Base-by-base conservation (phyloP, 1,140 invertebrate species). In the Andricus grossulariae region DNA sequence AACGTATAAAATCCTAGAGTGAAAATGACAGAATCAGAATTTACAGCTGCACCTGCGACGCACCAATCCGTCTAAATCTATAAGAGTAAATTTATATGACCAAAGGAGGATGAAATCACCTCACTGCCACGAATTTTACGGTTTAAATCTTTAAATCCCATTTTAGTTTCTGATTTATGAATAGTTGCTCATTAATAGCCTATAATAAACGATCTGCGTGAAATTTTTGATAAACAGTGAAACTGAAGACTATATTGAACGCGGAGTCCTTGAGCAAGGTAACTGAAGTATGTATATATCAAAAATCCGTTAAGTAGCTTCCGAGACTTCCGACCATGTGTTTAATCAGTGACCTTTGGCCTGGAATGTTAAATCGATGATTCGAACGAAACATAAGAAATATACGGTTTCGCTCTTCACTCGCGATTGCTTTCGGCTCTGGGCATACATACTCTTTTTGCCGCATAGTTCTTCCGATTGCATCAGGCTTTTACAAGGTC, bases 1-100 rank as follows among this genome's bases (percentile, higher is more conserved):
- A 66, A 66, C 21, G 21, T 11, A 66, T 66, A 66, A 32, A 32
- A 66, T n/a, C 60, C 10, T 32, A 66, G 25, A 66, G 25, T 39
- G 60, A 66, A 32, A 66, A 66, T 18, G 25, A 25, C 57, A 66
- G 57, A 32, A 25, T 66, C n/a, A 4, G 39, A 66, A 66, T 66
- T 66, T 66, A 66, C 60, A 32, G 39, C 60, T 66, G 60, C 60
- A 39, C 45, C 25, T 66, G 60, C 39, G 39, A 66, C 15, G n/a
- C 45, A 13, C 60, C 45, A 66, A 15, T 39, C 39, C 52, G 52
- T 54, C 60, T 45, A 66, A 66, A 66, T 66, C 60, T 66, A 39
- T 66, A 66, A 66, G 25, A 66, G 60, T 66, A 39, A 39, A 32
- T 39, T 66, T 39, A 45, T 66, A 66, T 39, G 60, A 15, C 11